Base-by-base conservation (phyloP, 2,888 invertebrate genomes). In the Crioceris asparagi region DNA sequence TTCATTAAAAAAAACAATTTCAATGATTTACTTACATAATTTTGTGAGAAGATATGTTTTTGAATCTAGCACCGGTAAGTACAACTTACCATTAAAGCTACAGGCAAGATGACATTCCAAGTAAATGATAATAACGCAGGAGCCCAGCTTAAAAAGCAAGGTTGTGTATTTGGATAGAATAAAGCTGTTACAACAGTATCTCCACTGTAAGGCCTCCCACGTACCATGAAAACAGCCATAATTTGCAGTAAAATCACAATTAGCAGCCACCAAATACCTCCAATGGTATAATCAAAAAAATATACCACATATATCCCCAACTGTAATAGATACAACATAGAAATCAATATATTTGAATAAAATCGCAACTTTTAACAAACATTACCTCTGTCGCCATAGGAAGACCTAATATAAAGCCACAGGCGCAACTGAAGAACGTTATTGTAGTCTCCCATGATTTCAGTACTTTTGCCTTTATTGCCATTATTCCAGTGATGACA, bases 201-300 rank as follows among this genome's bases (percentile, higher is more conserved):
- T 2, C 87, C 85, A 43, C 83, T 80, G 60, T 86, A 88, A 0
- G 90, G 90, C 17, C 87, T 74, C 3, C 91, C 90, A 19, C 87
- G 74, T 7, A 90, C 83, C 58, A 84, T 77, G 60, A 90, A 86
- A 41, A 90, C 80, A n/a, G 84, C 88, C 48, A 79, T 73, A 32
- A 83, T 75, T 59, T 86, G 74, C 29, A 82, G 67, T 31, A 84
- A 69, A 60, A 88, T 84, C 27, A 88, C 66, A 36, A 82, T 71
- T 59, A 86, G 77, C 39, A 90, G 74, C 81, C 87, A 88, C 91
- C 92, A 92, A 3, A 79, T 71, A 3, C 87, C 87, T 11, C 85
- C 84, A 55, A 88, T 70, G 16, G 80, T 76, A 59, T 83, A 83
- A 65, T 91, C 92, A 59, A 88, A 62, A 61, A 85, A 87, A 61